Conservation (phyloP, 2,797 vertebrate species). For the Austrolebias charrua region DNA sequence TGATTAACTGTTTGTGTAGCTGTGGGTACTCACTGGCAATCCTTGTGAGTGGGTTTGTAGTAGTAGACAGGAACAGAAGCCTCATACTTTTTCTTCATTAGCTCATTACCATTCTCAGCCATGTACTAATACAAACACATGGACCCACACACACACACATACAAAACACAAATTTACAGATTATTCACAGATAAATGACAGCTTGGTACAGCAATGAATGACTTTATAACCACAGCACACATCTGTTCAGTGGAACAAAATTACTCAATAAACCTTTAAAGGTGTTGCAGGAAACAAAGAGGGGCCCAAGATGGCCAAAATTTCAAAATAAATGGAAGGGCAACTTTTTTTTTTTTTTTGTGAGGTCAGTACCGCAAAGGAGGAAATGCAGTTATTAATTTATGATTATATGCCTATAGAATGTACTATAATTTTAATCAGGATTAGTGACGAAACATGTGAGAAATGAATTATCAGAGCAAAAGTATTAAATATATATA, state of each 20-base stretch:
- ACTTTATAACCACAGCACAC: not conserved
- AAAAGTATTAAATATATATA: not conserved
- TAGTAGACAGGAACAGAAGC: constrained; percentile 87
- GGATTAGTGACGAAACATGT: no score
- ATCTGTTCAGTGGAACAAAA: not conserved
- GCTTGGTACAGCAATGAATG: not conserved
- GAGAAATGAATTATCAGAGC: not conserved
- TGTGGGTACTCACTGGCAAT: constrained; percentile 86
- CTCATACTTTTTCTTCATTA: constrained; percentile 83
- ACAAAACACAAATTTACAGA: not conserved
- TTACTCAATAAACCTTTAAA: not conserved
- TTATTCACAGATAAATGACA: not conserved
- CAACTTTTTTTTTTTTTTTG: constrained; percentile 4
- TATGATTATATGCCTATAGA: no score
- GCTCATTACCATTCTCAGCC: constrained; percentile 82
- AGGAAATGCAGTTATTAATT: no score
- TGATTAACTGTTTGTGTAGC: constrained; percentile 11
- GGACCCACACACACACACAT: not conserved
- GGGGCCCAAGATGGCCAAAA: not conserved
- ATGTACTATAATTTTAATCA: no score
- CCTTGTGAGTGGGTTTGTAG: constrained; percentile 86
- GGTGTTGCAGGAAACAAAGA: not conserved
- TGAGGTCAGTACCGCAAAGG: not conserved
- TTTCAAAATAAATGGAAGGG: constrained; percentile 10
- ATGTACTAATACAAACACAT: constrained; percentile 78